These are phyloP conservation scores for Loripinus fragilis DNA, from an alignment of 2,888 invertebrate species.

Conservation along the genomic window DNA sequence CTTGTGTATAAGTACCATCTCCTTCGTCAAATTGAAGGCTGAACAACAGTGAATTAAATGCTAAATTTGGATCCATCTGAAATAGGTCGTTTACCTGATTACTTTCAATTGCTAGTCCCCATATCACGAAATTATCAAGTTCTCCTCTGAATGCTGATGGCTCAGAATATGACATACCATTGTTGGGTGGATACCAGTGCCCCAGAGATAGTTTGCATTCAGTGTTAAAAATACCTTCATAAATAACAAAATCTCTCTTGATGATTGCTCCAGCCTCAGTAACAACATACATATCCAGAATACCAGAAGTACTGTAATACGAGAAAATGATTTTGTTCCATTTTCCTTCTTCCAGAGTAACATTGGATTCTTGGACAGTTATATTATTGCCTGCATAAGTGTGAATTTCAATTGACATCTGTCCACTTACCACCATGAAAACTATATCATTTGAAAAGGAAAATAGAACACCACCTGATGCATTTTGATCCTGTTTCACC, in stretches of 20 bases:
- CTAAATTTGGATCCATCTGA: constrained; percentile 63
- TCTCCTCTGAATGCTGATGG: constrained; percentile 58
- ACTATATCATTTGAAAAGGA: constrained; percentile 59
- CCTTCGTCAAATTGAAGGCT: constrained; percentile 71
- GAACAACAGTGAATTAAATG: constrained; percentile 47
- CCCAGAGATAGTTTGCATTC: constrained; percentile 66
- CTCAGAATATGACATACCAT: constrained; percentile 44
- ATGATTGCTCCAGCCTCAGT: constrained; percentile 56
- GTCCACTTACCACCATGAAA: constrained; percentile 49
- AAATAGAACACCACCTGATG: constrained; percentile 57
- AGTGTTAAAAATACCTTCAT: constrained; percentile 51
- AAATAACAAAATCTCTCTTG: constrained; percentile 31
- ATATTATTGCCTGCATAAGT: constrained; percentile 34
- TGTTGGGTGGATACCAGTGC: constrained; percentile 67
- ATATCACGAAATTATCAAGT: constrained; percentile 70
- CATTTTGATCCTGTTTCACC: constrained; percentile 49
- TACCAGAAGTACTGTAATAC: constrained; percentile 61
- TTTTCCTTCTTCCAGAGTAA: constrained; percentile 52
- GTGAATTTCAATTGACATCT: constrained; percentile 53
- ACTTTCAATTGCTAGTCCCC: constrained; percentile 62
- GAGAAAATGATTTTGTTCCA: constrained; percentile 72
- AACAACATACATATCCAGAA: constrained; percentile 58
- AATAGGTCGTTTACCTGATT: constrained; percentile 64
- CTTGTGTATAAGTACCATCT: constrained; percentile 49
- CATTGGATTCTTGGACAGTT: constrained; percentile 43